These are phyloP conservation scores for Neofelis nebulosa DNA, from an alignment of 2,113 vertebrate genomes.

Conservation along the genomic window DNA sequence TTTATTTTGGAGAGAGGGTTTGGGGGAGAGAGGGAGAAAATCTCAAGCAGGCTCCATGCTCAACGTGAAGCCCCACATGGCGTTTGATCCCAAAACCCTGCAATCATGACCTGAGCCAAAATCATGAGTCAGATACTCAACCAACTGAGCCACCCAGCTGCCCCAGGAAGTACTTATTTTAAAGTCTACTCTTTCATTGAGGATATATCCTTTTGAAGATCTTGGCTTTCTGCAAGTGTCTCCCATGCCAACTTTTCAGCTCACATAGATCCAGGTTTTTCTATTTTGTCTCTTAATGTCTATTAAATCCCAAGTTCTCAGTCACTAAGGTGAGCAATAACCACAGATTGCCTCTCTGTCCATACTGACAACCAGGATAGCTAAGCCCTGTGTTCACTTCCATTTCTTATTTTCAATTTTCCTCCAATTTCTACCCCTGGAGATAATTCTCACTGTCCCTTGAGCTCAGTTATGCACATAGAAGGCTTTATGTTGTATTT, in stretches of 20 bases:
- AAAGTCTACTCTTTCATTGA: neutral
- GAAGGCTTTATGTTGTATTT: neutral
- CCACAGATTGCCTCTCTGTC: neutral
- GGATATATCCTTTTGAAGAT: neutral
- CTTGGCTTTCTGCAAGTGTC: neutral
- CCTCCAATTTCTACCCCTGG: neutral
- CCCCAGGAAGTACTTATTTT: neutral
- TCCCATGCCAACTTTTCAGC: neutral
- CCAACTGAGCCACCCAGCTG: too few species aligned
- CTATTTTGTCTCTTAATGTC: neutral
- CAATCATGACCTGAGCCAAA: too few species aligned
- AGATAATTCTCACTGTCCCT: neutral
- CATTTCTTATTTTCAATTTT: neutral
- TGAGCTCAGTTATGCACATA: neutral
- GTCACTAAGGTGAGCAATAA: neutral
- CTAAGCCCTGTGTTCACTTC: neutral
- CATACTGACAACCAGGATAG: neutral
- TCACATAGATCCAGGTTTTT: neutral
- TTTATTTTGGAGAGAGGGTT: too few species aligned
- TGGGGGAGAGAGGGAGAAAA: too few species aligned
- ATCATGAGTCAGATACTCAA: too few species aligned
- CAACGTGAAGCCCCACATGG: too few species aligned
- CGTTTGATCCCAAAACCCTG: too few species aligned
- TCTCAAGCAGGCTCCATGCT: too few species aligned
- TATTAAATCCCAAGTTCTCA: neutral